Evolutionary conservation across 1,140 invertebrate genomes (phyloP).

Genomic region (Littorina saxatilis): DNA sequence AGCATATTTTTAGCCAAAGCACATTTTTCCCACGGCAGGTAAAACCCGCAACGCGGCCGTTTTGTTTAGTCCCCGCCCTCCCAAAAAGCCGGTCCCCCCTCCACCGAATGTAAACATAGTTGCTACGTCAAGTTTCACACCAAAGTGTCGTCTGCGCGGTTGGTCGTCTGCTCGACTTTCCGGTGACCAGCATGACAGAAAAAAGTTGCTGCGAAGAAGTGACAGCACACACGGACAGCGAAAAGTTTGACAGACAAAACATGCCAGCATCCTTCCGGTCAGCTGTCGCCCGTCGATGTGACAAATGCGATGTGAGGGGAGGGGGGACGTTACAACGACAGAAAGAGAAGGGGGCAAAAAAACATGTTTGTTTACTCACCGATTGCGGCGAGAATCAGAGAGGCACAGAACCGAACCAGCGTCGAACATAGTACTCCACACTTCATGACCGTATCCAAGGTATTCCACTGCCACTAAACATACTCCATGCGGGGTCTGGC

Average conservation of each 20-base stretch:
- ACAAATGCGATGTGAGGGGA: not conserved
- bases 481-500: slow-evolving; percentile 21
- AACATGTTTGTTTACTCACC: slow-evolving; percentile 20
- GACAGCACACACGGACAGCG: no score
- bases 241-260: not conserved
- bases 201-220: no score
- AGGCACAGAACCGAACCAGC: slow-evolving; percentile 10
- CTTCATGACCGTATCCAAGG: slow-evolving; percentile 37
- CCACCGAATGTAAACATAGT: no score
- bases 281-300: not conserved
- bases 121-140: no score
- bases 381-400: not conserved
- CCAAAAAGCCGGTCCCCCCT: no score
- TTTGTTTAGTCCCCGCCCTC: no score
- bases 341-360: not conserved
- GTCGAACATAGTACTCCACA: slow-evolving; percentile 26
- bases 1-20: no score
- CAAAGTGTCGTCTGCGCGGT: no score
- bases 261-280: not conserved
- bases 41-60: no score
- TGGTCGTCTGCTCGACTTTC: no score
- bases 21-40: no score
- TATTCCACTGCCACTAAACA: slow-evolving; percentile 24
- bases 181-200: not conserved
- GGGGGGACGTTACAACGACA: not conserved